Evolutionary conservation across 2,797 vertebrate species (phyloP).

Genomic region (Anabas testudineus): DNA sequence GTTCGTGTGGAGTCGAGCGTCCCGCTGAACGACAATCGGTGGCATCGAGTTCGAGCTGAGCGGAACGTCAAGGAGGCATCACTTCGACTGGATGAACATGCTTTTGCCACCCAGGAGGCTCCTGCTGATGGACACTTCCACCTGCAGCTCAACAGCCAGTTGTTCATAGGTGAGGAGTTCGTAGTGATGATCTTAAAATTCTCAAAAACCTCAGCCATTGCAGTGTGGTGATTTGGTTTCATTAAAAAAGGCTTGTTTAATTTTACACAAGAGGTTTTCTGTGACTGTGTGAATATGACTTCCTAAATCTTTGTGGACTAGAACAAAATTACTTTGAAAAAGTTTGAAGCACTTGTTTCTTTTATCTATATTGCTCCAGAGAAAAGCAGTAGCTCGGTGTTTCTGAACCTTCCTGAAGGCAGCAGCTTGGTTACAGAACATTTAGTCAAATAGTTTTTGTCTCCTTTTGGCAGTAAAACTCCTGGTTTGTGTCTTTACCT

Average conservation of each 20-base stretch:
- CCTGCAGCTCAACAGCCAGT: constrained; percentile 92
- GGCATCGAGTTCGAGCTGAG: constrained; percentile 90
- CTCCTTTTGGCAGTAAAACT: not conserved
- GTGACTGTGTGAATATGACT: constrained; percentile 36
- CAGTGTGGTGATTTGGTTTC: too few species aligned
- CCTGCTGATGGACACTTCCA: constrained; percentile 88
- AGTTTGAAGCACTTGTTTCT: too few species aligned
- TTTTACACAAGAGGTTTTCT: constrained; percentile 75
- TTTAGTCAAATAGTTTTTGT: not conserved
- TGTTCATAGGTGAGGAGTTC: constrained; percentile 90
- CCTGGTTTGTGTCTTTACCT: not conserved
- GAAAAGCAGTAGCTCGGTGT: not conserved
- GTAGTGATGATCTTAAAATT: too few species aligned
- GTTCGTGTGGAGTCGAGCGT: constrained; percentile 81
- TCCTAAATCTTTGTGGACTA: not conserved
- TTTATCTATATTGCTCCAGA: constrained; percentile 9
- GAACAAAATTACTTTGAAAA: too few species aligned
- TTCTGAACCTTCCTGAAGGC: constrained; percentile 6
- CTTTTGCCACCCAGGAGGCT: constrained; percentile 79
- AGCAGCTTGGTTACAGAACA: constrained; percentile 15
- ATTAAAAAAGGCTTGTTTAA: too few species aligned
- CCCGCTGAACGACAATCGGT: constrained; percentile 91
- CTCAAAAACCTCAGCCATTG: too few species aligned
- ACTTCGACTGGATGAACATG: constrained; percentile 87
- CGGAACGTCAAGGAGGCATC: constrained; percentile 91